Percentiles rank a stretch among this genome's conserved stretches.
Conservation (phyloP, 2,888 invertebrate genomes). For the Pasiphila rectangulata region DNA sequence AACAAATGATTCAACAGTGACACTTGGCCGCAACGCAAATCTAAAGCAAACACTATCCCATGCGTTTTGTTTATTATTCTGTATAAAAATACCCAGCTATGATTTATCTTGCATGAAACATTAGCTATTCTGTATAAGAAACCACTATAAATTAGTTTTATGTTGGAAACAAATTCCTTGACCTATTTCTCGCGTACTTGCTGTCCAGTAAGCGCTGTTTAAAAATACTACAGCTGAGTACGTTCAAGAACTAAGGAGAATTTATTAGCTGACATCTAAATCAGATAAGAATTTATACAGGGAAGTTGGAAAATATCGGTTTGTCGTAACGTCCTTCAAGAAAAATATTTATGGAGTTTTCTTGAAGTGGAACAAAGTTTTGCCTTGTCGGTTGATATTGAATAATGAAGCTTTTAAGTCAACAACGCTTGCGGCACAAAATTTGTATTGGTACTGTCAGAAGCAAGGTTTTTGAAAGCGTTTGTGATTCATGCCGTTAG, state of each 20-base stretch:
- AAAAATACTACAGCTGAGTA: conserved; percentile 23
- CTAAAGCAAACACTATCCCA: background rate
- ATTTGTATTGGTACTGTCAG: too few relatives aligned
- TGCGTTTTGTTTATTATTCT: conserved; percentile 15
- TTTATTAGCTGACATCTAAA: conserved; percentile 33
- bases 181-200: conserved; percentile 25
- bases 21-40: background rate
- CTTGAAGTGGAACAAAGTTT: conserved; percentile 11
- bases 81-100: conserved; percentile 25
- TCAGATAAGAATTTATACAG: conserved; percentile 29
- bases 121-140: conserved; percentile 34
- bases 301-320: conserved; percentile 24
- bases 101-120: conserved; percentile 33
- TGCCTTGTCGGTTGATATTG: conserved; percentile 4
- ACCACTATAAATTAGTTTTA: conserved; percentile 36
- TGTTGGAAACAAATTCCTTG: conserved; percentile 34
- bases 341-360: conserved; percentile 19
- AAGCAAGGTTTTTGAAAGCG: too few relatives aligned
- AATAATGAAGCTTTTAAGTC: conserved; percentile 9
- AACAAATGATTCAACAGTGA: background rate
- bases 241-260: conserved; percentile 18
- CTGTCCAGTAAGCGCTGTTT: conserved; percentile 22
- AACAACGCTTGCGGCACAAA: too few relatives aligned
- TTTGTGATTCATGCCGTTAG: too few relatives aligned
- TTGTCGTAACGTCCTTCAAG: conserved; percentile 18